Evolutionary conservation across 2,113 vertebrate species (phyloP).

Genomic region (Dasyornis broadbenti): DNA sequence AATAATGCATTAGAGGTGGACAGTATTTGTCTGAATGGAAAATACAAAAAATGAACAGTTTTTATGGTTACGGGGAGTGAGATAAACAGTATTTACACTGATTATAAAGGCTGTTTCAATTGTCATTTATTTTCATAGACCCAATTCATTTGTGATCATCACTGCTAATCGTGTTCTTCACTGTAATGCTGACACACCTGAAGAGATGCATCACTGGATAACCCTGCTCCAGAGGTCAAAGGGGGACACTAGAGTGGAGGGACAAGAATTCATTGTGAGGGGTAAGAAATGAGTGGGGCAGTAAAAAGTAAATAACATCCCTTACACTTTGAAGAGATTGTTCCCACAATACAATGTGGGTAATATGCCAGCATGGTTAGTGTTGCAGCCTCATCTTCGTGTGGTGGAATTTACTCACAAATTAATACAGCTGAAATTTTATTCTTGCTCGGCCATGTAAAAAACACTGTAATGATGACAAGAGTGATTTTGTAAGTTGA

Average conservation of each 20-base stretch:
- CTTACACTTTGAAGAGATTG: background rate
- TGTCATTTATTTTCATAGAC: conserved; percentile 65
- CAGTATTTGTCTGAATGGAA: background rate
- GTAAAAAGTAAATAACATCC: background rate
- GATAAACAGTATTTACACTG: background rate
- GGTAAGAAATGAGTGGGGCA: conserved; percentile 71
- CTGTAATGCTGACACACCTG: conserved; percentile 92
- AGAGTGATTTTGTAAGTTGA: background rate
- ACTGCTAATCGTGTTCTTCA: conserved; percentile 94
- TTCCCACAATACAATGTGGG: background rate
- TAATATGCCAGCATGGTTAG: background rate
- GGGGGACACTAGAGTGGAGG: conserved; percentile 92
- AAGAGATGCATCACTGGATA: conserved; percentile 99
- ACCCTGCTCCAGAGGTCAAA: conserved; percentile 93
- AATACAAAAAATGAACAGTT: background rate
- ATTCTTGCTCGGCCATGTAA: background rate
- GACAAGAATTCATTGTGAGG: conserved; percentile 95
- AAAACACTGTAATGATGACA: background rate
- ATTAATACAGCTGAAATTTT: background rate
- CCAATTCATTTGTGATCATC: conserved; percentile 96
- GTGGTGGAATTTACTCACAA: background rate
- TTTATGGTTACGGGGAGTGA: background rate
- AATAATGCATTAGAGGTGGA: background rate
- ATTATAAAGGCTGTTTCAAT: background rate
- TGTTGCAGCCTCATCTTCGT: background rate